Base-by-base conservation (phyloP, 2,797 vertebrate genomes). In the Chanos chanos region DNA sequence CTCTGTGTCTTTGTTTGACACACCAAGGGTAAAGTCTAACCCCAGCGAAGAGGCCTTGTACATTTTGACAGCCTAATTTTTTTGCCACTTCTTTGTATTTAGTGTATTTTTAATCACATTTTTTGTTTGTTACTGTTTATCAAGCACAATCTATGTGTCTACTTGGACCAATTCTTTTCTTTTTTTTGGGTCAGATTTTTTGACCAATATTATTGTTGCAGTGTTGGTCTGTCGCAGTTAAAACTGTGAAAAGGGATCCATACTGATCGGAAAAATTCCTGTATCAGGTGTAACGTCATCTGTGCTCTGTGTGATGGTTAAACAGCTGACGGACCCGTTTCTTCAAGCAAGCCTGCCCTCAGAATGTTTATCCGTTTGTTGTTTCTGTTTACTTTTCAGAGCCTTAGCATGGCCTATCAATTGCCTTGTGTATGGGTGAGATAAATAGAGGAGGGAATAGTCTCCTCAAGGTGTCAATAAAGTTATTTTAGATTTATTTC, bases 351-450 rank as follows among this genome's bases (percentile, higher is more conserved):
- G 87, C 86, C 83, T 83, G 71, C 81, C n/a, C n/a, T n/a, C 49
- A 77, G 88, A 86, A 52, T 49, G 44, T 70, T 49, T 28, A 34
- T 44, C 25, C 72, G 45, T 71, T n/a, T 71, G 65, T 75, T 48
- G 69, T 74, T 85, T 87, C 77, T 81, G 69, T 83, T n/a, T 87
- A 87, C 72, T 80, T 64, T 90, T 85, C 87, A 87, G 90, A 91
- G 87, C 89, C 89, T 93, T 91, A 90, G 91, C 91, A 93, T 94
- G 92, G 89, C 89, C 88, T 88, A 85, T 84, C 87, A 87, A 84
- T 65, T 86, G 89, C 89, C 89, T 92, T 84, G 80, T 82, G 55
- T 76, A 84, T 80, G 79, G 39, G 83, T 80, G 83, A 62, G 48
- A 67, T 28, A 55, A 61, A 68, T 81, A 84, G 74, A 81, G 82